phyloP scores from a whole-genome alignment of 2,113 vertebrate genomes.

The Rhadina sibilatrix region DNA sequence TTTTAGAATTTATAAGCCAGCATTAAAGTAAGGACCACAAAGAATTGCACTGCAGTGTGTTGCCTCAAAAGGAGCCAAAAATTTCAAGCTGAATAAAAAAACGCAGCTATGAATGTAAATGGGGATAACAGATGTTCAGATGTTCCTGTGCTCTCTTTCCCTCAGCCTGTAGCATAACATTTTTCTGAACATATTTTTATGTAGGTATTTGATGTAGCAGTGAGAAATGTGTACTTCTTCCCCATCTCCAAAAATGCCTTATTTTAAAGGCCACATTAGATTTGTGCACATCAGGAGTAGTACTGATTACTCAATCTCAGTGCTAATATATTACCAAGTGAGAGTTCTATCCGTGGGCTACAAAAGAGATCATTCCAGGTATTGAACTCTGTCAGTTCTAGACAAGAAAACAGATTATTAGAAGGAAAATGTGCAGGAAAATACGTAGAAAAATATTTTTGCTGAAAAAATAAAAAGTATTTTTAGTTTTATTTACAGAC shows the following conservation, averaged over 20 bases:
- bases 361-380: not conserved
- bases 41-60: not conserved
- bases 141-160: not conserved
- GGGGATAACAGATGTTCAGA: conserved; percentile 7
- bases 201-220: not conserved
- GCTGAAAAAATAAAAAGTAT: not conserved
- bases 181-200: not conserved
- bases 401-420: not conserved
- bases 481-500: not conserved
- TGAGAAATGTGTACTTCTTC: not conserved
- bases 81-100: not conserved
- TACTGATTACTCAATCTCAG: not conserved
- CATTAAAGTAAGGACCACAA: not conserved
- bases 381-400: not conserved
- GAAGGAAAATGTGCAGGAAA: not conserved
- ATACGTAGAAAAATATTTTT: not conserved
- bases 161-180: not conserved
- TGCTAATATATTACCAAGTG: not conserved
- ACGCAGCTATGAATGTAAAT: not conserved
- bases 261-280: not conserved
- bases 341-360: not conserved
- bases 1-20: not conserved
- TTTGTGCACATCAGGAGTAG: not conserved
- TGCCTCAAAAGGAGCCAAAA: not conserved
- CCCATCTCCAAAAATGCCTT: not conserved